Percentiles rank a stretch among this genome's conserved stretches.
These are phyloP conservation scores for Gephyroberyx darwinii DNA, from an alignment of 2,797 vertebrate genomes.

Conservation along the genomic window DNA sequence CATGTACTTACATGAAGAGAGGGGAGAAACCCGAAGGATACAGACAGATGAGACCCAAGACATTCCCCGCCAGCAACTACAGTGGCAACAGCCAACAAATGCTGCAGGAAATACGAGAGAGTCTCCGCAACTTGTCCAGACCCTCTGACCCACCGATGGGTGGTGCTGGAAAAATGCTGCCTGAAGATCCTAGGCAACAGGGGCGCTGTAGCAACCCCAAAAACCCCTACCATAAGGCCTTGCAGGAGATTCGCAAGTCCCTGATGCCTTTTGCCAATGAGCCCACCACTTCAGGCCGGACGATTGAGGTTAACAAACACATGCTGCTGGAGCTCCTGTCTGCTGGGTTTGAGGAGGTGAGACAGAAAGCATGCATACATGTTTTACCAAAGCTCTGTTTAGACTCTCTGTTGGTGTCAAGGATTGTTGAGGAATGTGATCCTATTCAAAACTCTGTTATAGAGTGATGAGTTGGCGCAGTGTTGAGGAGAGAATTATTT, in stretches of 20 bases:
- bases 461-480: slow-evolving; percentile 16
- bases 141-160: slow-evolving; percentile 86
- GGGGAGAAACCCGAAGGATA: slow-evolving; percentile 96
- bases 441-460: slow-evolving; percentile 44
- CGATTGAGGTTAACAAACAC: slow-evolving; percentile 87
- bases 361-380: not conserved
- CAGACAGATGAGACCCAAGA: slow-evolving; percentile 99
- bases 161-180: slow-evolving; percentile 80
- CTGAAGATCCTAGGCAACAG: slow-evolving; percentile 89
- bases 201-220: slow-evolving; percentile 89
- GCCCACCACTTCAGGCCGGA: slow-evolving; percentile 77
- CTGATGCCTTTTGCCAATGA: slow-evolving; percentile 92
- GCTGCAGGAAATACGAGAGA: slow-evolving; percentile 98
- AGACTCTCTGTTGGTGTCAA: slow-evolving; percentile 24
- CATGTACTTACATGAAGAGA: slow-evolving; percentile 98
- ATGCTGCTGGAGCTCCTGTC: slow-evolving; percentile 87
- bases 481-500: slow-evolving; percentile 61
- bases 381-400: not conserved
- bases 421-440: slow-evolving; percentile 35
- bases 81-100: slow-evolving; percentile 96
- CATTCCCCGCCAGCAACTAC: slow-evolving; percentile 94
- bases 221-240: slow-evolving; percentile 89
- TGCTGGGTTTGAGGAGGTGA: slow-evolving; percentile 93
- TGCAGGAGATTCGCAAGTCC: slow-evolving; percentile 95
- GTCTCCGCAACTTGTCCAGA: slow-evolving; percentile 92